Evolutionary conservation across 2,797 vertebrate genomes (phyloP), one percentile per base, ranked within the genome.

Genomic region (Bucorvus abyssinicus): DNA sequence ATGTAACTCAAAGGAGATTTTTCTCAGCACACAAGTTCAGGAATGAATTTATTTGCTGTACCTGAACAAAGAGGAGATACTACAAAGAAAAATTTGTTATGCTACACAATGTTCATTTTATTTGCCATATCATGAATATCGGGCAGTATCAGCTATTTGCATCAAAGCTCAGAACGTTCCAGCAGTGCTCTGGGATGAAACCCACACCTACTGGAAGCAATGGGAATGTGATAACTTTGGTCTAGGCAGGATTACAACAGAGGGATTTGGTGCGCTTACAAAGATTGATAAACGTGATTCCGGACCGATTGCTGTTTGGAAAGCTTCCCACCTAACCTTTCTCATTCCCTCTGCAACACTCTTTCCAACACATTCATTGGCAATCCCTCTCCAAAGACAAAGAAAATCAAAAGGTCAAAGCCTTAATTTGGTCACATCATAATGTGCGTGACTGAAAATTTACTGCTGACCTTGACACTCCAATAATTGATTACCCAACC

Each of bases 381-480:
- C 80, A 95, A 84, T 44, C 14, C 26, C 12, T 24, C 30, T 77
- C 76, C 6, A 3, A 73, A 92, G 65, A 61, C 42, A 64, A 68
- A 65, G 78, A 44, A 90, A 90, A 87, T 38, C 56, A 83, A 93
- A 93, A 94, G 87, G 87, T 90, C 90, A 93, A 32, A 89, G 74
- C 67, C 89, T 60, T 80, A 56, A 79, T 92, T 87, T 90, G 68
- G 83, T 80, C 56, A 89, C 92, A 89, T 89, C 81, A 36, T 59
- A 74, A 59, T 1, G 30, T 23, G 36, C 24, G 38, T 3, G 5
- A 83, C 74, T 78, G 27, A 74, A 87, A 87, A 49, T 2, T 4
- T 30, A 77, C 64, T 26, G 68, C 49, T 77, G 52, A 70, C 64
- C 56, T 67, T 63, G 83, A 79, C 77, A 53, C 21, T 50, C 63